Percentiles rank a stretch among this genome's conserved stretches.
phyloP scores from a whole-genome alignment of 2,888 invertebrate genomes.

The Flexamia atlantica region DNA sequence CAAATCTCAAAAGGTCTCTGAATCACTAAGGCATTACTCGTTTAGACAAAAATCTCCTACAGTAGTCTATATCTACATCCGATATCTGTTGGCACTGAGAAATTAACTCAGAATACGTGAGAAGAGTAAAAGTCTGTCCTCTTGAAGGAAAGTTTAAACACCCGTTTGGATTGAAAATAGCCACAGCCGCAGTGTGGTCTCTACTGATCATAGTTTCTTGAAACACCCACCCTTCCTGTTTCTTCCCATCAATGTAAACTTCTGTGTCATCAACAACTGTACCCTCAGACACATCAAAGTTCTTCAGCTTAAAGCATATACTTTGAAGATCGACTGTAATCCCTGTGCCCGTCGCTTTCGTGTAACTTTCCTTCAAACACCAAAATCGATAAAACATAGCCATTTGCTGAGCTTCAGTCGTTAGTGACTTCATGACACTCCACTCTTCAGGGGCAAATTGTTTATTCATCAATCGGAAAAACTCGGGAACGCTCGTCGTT shows the following conservation, averaged over 20 bases:
- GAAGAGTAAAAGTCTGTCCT: constrained; percentile 30
- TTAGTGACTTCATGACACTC: constrained; percentile 81
- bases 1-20: too few species aligned
- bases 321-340: constrained; percentile 86
- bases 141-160: not conserved
- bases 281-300: constrained; percentile 73
- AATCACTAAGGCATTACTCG: constrained; percentile 7
- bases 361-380: constrained; percentile 96
- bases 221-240: constrained; percentile 84
- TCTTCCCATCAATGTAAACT: constrained; percentile 80
- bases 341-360: constrained; percentile 94
- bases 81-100: constrained; percentile 37
- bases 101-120: constrained; percentile 51
- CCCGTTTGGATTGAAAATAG: constrained; percentile 72
- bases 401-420: constrained; percentile 82
- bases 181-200: constrained; percentile 88
- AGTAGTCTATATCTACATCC: constrained; percentile 47
- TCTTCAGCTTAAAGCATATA: constrained; percentile 85
- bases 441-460: constrained; percentile 92
- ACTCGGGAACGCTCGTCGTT: constrained; percentile 85
- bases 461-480: constrained; percentile 92
- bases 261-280: constrained; percentile 81
- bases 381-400: constrained; percentile 92
- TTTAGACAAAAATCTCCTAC: constrained; percentile 55
- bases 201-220: constrained; percentile 85